Percentiles rank a stretch among this genome's conserved stretches.
Conservation (phyloP, 2,797 vertebrate species). For the Acanthopagrus latus region DNA sequence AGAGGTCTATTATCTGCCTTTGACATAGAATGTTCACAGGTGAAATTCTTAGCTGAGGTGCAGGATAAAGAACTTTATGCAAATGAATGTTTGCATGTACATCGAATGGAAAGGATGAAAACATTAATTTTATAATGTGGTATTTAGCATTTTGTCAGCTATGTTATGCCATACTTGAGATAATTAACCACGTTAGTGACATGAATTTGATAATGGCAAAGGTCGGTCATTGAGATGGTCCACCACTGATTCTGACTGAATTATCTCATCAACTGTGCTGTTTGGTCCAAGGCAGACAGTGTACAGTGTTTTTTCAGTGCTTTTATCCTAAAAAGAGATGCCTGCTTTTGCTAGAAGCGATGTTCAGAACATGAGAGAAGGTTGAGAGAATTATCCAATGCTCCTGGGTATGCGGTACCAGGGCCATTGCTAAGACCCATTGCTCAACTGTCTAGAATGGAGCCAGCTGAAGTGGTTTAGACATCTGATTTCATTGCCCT, state of each 20-base stretch:
- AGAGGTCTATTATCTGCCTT: neutral
- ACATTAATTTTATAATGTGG: neutral
- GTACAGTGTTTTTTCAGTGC: neutral
- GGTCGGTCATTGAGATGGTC: neutral
- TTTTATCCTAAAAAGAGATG: neutral
- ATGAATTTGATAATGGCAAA: neutral
- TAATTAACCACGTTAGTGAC: neutral
- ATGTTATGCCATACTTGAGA: neutral
- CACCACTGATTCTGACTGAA: neutral
- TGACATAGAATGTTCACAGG: neutral
- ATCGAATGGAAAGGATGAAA: neutral
- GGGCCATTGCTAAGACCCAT: too few relatives aligned
- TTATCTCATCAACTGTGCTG: too few relatives aligned
- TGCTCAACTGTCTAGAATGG: too few relatives aligned
- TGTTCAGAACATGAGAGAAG: neutral
- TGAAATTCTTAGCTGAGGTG: neutral
- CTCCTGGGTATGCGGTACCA: too few relatives aligned
- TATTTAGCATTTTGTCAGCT: neutral
- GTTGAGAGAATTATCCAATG: too few relatives aligned
- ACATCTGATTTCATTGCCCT: too few relatives aligned
- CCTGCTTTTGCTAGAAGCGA: neutral
- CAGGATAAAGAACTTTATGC: neutral
- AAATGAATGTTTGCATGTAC: neutral
- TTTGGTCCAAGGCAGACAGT: too few relatives aligned
- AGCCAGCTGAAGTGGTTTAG: too few relatives aligned